Evolutionary conservation across 30 jellyfish, hydroid and myxozoan genomes (phyloP).

Genomic region (Aurelia coerulea): DNA sequence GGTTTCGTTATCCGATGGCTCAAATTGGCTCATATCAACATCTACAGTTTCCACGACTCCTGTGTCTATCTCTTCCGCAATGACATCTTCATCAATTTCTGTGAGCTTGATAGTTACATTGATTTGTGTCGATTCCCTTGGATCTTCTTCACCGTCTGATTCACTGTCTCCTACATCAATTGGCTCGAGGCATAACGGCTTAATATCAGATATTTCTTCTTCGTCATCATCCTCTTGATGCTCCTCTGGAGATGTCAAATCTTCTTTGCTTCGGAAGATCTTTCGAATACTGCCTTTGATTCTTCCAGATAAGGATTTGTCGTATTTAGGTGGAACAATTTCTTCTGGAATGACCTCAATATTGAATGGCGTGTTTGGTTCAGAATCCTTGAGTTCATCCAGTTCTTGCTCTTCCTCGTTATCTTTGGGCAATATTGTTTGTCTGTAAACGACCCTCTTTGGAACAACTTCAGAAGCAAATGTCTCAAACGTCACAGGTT

Average conservation of each 20-base stretch:
- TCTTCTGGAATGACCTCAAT: not conserved
- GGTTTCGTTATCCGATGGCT: no score
- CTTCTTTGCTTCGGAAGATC: not conserved
- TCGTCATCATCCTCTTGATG: not conserved
- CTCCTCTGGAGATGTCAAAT: slow-evolving; percentile 3
- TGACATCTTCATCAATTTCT: no score
- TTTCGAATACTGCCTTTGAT: not conserved
- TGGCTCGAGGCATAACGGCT: no score
- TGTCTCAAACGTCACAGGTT: not conserved
- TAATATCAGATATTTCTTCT: not conserved
- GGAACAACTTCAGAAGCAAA: not conserved
- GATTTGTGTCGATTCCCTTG: no score
- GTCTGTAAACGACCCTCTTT: slow-evolving; percentile 12
- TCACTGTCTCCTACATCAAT: no score
- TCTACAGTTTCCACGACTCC: no score
- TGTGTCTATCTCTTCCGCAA: no score
- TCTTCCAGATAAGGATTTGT: not conserved
- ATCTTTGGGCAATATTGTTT: not conserved
- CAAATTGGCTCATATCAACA: no score
- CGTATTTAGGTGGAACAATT: not conserved
- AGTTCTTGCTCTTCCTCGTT: not conserved
- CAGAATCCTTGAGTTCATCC: not conserved
- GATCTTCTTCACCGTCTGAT: no score
- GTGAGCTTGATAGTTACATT: no score
- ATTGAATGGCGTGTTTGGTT: not conserved